Evolutionary conservation across 2,888 invertebrate genomes (phyloP).

Genomic region (Chironomus tentans): DNA sequence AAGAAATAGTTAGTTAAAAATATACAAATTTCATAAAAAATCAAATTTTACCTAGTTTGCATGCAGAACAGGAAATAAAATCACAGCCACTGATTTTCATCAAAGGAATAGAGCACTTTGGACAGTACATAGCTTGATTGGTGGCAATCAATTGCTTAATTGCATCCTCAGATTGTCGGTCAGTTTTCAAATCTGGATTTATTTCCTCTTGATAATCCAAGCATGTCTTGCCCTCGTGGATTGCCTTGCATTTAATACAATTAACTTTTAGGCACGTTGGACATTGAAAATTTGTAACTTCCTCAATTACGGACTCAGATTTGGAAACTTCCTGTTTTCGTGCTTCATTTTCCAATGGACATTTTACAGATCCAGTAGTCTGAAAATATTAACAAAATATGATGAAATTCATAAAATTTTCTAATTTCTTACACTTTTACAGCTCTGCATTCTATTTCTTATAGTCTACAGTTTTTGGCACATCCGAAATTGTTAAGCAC

Average conservation of each 20-base stretch:
- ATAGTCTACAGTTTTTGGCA: no score
- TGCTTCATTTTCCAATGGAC: no score
- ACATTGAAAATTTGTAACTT: slow-evolving; percentile 72
- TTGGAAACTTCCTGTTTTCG: no score
- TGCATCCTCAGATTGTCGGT: slow-evolving; percentile 50
- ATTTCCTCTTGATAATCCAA: slow-evolving; percentile 65
- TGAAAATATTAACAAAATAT: no score
- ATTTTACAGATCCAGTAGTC: no score
- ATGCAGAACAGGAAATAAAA: slow-evolving; percentile 83
- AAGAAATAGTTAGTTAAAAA: no score
- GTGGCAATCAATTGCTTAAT: slow-evolving; percentile 68
- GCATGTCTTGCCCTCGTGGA: slow-evolving; percentile 71
- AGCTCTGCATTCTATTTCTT: no score
- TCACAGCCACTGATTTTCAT: slow-evolving; percentile 93
- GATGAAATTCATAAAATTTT: no score
- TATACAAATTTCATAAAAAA: no score
- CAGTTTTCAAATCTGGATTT: slow-evolving; percentile 47
- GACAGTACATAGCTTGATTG: slow-evolving; percentile 81
- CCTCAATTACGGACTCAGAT: no score
- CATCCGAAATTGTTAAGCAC: no score
- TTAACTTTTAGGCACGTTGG: slow-evolving; percentile 71
- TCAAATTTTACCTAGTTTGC: slow-evolving; percentile 87
- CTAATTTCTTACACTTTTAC: no score
- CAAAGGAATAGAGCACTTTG: slow-evolving; percentile 47
- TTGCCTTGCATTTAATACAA: slow-evolving; percentile 80